Base-by-base conservation (phyloP, 2,888 invertebrate species). In the Tinea pellionella region DNA sequence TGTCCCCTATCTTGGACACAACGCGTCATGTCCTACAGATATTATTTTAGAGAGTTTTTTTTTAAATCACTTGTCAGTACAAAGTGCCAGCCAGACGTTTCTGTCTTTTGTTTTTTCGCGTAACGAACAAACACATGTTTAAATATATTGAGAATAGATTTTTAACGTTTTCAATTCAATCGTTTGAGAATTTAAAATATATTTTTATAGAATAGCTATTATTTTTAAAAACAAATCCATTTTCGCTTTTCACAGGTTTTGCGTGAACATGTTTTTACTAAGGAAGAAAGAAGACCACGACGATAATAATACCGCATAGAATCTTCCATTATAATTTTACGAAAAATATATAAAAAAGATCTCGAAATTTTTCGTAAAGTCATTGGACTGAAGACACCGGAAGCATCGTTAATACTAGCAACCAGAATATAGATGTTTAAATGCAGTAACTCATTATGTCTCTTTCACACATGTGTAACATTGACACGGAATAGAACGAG, bases 371-470 rank as follows among this genome's bases (percentile, higher is more conserved):
- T 47, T 47, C 47, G 9, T 47, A 2, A n/a, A 76, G 76, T 77
- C 86, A 85, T 77, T 78, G 47, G 85, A 86, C 85, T 77, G 71
- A 47, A 69, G 68, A 67, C 69, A 67, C 73, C 78, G 86, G 86
- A 87, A 86, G 82, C 72, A 67, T 71, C 78, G 75, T 82, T 82
- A 80, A 85, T 82, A 83, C 81, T 74, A 76, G 77, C 80, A 76
- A 81, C 75, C 76, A 82, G 84, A 86, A 86, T 87, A 83, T 82
- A 84, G 85, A 85, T 85, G 85, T 85, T 84, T 84, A 82, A 77
- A 77, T 80, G 73, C 77, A 74, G 73, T 73, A 77, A 77, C 77
- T 69, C 67, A 68, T 62, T 63, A 62, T 62, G 24, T 61, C 63
- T 72, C 75, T 72, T 75, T 61, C 63, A 73, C 72, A 6, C 65